A percentile compares a stretch with the other conserved stretches of the same genome.
Evolutionary conservation across 1,140 invertebrate genomes (phyloP).

Genomic region (Drosophila ambigua): DNA sequence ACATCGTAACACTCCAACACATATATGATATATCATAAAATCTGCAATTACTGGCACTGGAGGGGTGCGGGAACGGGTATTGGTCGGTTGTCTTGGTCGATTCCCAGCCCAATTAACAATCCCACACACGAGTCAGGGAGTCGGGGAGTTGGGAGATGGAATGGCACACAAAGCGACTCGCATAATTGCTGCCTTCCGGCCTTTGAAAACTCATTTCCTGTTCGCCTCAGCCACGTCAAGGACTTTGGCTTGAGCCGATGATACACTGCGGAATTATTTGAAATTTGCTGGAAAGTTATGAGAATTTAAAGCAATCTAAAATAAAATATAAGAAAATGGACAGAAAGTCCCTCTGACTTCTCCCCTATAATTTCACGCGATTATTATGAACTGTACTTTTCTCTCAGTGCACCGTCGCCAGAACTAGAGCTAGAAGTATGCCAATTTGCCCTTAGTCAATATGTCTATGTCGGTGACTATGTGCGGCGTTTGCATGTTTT

Average conservation of each 20-base stretch:
- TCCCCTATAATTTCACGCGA: too few species aligned
- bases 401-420: too few species aligned
- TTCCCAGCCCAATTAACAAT: conserved; percentile 55
- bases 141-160: neutral
- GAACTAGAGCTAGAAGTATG: conserved; percentile 32
- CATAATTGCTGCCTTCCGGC: conserved; percentile 76
- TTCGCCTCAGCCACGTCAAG: conserved; percentile 19
- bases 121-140: neutral
- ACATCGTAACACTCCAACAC: conserved; percentile 44
- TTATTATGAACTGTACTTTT: too few species aligned
- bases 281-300: too few species aligned
- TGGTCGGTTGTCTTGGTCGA: conserved; percentile 24
- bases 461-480: conserved; percentile 7
- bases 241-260: neutral
- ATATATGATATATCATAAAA: conserved; percentile 48
- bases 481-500: conserved; percentile 33
- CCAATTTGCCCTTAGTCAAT: conserved; percentile 67
- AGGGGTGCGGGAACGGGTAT: too few species aligned
- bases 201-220: conserved; percentile 75
- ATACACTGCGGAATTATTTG: too few species aligned
- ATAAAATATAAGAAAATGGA: too few species aligned
- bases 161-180: conserved; percentile 48
- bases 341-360: too few species aligned
- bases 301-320: too few species aligned
- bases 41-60: neutral